Base-by-base conservation (phyloP, 2,888 invertebrate genomes). In the Himalopsyche japonica region DNA sequence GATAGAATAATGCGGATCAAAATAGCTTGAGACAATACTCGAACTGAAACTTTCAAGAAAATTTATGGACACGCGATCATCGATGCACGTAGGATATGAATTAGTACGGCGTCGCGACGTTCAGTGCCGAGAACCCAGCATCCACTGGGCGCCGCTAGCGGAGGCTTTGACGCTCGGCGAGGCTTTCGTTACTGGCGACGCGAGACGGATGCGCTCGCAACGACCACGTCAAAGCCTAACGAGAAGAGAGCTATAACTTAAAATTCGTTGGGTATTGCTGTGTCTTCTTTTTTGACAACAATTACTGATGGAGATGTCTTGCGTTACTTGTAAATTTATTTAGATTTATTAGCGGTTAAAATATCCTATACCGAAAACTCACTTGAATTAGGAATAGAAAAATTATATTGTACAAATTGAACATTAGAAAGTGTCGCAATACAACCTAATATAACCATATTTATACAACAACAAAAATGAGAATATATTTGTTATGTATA, bases 71-170 rank as follows among this genome's bases (percentile, higher is more conserved):
- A 57, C 57, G 57, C 57, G 57, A 57, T 57, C 57, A 20, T 24
- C 20, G 7, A 20, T 20, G 24, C 57, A 20, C 57, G 57, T 20
- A 57, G 20, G 57, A 20, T 20, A 3, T 15, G 6, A 57, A 57
- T 57, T 57, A 57, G 15, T 1, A 7, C 80, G 64, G 20, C 64
- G 57, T 5, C 80, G 34, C 80, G 34, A 80, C 57, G 10, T 34
- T 32, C 64, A 37, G 37, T 34, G 80, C 18, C 80, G 80, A 49
- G 49, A 24, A 57, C 80, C 34, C 80, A 80, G 80, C 80, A 80
- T 80, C 80, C 80, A 80, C 80, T 57, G 80, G 49, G 49, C 80
- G 64, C 27, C 80, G 64, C 34, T 64, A 49, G 32, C 57, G 57
- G 10, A 57, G 57, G 48, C 80, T 57, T 49, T 20, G 30, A 64